Conservation (phyloP, 2,888 invertebrate genomes). For the Fragum sueziense region DNA sequence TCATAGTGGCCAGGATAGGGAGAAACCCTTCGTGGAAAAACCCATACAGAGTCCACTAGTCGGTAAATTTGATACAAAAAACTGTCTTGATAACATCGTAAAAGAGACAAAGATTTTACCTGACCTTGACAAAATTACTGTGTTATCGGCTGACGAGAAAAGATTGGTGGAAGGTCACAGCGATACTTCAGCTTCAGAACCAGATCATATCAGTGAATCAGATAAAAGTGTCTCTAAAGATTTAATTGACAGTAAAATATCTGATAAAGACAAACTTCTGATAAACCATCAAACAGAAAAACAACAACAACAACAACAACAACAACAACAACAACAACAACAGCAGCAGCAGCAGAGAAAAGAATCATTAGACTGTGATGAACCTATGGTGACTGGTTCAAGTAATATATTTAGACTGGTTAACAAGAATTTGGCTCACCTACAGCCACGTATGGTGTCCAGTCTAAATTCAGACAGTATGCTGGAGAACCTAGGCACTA, state of each 20-base stretch:
- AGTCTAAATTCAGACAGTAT: slow-evolving; percentile 50
- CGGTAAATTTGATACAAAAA: background rate
- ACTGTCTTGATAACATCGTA: slow-evolving; percentile 17
- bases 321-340: too few relatives aligned
- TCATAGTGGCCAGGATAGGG: slow-evolving; percentile 45
- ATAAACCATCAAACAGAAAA: too few relatives aligned
- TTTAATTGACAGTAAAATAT: background rate
- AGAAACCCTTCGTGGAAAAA: background rate
- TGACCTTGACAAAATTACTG: slow-evolving; percentile 35
- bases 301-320: too few relatives aligned
- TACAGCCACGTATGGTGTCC: slow-evolving; percentile 40
- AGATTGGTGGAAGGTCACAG: slow-evolving; percentile 44
- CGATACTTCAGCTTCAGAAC: slow-evolving; percentile 41
- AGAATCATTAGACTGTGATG: slow-evolving; percentile 21
- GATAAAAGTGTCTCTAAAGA: background rate
- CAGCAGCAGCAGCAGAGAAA: background rate
- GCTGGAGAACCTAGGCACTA: slow-evolving; percentile 11
- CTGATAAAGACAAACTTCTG: too few relatives aligned
- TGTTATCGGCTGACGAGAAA: slow-evolving; percentile 51
- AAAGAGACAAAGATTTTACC: slow-evolving; percentile 13
- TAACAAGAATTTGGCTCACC: slow-evolving; percentile 28
- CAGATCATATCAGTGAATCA: slow-evolving; percentile 13
- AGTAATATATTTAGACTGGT: slow-evolving; percentile 9
- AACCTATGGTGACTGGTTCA: slow-evolving; percentile 28
- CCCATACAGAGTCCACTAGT: background rate